Conservation (phyloP, 2,797 vertebrate genomes). For the Amniataba percoides region DNA sequence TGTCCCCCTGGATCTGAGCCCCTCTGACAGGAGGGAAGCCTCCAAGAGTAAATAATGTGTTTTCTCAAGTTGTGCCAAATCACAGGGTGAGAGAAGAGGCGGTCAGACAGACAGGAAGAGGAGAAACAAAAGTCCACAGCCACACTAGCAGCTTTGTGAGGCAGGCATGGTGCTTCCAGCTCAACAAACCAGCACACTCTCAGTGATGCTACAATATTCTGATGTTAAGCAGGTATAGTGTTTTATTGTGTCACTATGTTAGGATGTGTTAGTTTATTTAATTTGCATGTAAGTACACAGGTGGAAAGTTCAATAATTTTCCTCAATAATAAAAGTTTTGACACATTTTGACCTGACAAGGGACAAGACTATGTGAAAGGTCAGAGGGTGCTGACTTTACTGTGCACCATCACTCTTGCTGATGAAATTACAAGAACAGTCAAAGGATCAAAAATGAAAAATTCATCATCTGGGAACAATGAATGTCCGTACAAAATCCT, state of each 20-base stretch:
- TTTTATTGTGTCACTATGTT: background rate
- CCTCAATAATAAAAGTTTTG: background rate
- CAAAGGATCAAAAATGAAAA: background rate
- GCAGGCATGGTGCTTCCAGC: constrained; percentile 6
- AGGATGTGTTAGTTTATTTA: background rate
- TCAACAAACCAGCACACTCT: background rate
- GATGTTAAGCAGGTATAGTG: background rate
- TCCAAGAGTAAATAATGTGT: constrained; percentile 81
- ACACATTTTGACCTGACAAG: background rate
- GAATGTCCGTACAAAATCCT: no score
- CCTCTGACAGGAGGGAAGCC: constrained; percentile 70
- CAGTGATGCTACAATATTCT: background rate
- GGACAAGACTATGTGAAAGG: background rate
- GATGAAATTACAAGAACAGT: background rate
- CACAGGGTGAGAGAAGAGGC: constrained; percentile 46
- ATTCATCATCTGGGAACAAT: no score
- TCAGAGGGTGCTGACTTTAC: background rate
- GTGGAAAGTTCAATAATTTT: background rate
- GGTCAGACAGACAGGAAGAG: constrained; percentile 58
- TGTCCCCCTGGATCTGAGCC: constrained; percentile 53
- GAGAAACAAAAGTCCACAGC: constrained; percentile 47
- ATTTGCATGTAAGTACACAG: background rate
- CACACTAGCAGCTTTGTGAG: constrained; percentile 46
- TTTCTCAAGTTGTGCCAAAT: constrained; percentile 80
- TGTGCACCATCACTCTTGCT: no score